A percentile compares a stretch with the other conserved stretches of the same genome.
Evolutionary conservation across 2,888 invertebrate species (phyloP).

Genomic region (Drosophila nigricruria): DNA sequence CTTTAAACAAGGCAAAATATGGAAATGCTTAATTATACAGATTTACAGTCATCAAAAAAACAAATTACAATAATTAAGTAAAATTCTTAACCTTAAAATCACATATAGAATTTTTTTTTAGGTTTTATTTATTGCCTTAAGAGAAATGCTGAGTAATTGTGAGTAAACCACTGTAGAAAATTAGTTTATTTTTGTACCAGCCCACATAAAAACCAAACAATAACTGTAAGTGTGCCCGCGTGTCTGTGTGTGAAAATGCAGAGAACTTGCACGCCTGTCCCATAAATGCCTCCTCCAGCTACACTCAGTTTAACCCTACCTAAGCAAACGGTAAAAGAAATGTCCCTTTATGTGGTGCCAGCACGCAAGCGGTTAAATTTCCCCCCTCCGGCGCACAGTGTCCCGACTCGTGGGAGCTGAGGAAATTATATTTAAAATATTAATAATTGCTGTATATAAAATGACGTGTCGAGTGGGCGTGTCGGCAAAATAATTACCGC

Average conservation of each 20-base stretch:
- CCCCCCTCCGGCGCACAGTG: constrained; percentile 1
- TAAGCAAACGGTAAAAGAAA: constrained; percentile 31
- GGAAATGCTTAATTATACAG: neutral
- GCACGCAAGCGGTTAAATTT: constrained; percentile 52
- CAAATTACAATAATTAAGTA: neutral
- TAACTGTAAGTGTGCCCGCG: constrained; percentile 1
- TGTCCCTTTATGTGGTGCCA: constrained; percentile 45
- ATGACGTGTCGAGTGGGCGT: constrained; percentile 42
- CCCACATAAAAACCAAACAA: constrained; percentile 20
- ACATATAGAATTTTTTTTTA: neutral
- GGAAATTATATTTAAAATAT: constrained; percentile 10
- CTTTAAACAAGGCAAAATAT: neutral
- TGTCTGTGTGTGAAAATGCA: constrained; percentile 12
- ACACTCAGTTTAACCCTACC: neutral
- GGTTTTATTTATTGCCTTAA: neutral
- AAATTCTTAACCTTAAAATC: neutral
- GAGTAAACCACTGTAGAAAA: constrained; percentile 9
- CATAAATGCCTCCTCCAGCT: neutral
- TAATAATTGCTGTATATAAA: constrained; percentile 25
- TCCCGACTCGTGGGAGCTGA: neutral
- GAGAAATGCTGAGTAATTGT: constrained; percentile 3
- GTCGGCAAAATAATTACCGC: constrained; percentile 52
- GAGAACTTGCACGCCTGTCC: neutral
- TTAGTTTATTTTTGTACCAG: constrained; percentile 27
- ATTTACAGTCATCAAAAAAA: neutral